Evolutionary conservation across 2,888 invertebrate genomes (phyloP).

Genomic region (Tachystola acroxantha): DNA sequence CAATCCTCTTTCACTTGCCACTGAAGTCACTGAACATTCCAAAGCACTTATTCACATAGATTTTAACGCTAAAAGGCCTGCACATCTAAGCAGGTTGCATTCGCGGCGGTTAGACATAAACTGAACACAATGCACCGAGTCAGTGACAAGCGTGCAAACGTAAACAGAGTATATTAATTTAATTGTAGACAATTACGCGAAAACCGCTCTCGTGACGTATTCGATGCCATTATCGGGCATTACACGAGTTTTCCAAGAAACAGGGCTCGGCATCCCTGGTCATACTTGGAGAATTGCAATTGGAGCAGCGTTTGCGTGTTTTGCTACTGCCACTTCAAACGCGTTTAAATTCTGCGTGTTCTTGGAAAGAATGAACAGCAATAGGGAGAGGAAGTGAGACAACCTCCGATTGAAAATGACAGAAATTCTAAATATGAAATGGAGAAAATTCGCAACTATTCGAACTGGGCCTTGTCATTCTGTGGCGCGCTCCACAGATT

Average conservation of each 20-base stretch:
- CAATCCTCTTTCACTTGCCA: too few species aligned
- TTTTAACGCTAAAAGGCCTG: background rate
- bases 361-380: too few species aligned
- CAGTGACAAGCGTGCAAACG: constrained; percentile 13
- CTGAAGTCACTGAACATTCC: background rate
- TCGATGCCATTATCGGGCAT: constrained; percentile 27
- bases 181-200: constrained; percentile 62
- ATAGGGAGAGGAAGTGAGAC: too few species aligned
- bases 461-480: too few species aligned
- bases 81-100: constrained; percentile 11
- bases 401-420: too few species aligned
- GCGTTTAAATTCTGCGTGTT: too few species aligned
- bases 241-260: constrained; percentile 33
- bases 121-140: constrained; percentile 36
- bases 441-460: too few species aligned
- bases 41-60: background rate
- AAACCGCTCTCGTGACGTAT: constrained; percentile 52
- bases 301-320: too few species aligned
- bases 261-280: constrained; percentile 26
- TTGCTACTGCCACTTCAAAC: too few species aligned
- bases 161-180: constrained; percentile 62
- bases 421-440: too few species aligned
- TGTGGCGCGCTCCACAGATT: too few species aligned
- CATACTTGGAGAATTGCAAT: too few species aligned
- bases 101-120: constrained; percentile 33